Conservation (phyloP, 1,140 invertebrate genomes). For the Drosophila littoralis region DNA sequence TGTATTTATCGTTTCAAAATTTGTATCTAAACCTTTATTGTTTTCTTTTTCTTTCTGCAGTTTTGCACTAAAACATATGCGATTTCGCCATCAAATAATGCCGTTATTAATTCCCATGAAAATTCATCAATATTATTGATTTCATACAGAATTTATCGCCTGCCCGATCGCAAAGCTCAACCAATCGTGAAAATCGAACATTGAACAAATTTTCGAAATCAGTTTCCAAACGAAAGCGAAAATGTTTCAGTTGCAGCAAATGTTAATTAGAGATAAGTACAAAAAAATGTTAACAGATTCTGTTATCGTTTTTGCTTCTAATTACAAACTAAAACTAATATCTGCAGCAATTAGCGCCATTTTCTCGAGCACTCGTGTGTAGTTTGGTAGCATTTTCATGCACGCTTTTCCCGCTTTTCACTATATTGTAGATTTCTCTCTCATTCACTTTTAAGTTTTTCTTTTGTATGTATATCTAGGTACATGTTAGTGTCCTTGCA, state of each 20-base stretch:
- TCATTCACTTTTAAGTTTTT: slow-evolving; percentile 28
- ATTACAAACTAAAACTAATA: slow-evolving; percentile 59
- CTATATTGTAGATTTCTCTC: slow-evolving; percentile 32
- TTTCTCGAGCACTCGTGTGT: slow-evolving; percentile 72
- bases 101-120: slow-evolving; percentile 23
- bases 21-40: slow-evolving; percentile 84
- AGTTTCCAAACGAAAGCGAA: slow-evolving; percentile 15
- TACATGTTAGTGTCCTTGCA: slow-evolving; percentile 81
- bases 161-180: slow-evolving; percentile 39
- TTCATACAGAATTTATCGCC: slow-evolving; percentile 33
- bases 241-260: slow-evolving; percentile 7
- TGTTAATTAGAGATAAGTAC: slow-evolving; percentile 14
- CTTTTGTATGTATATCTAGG: slow-evolving; percentile 79
- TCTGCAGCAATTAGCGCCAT: slow-evolving; percentile 59
- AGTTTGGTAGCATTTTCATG: slow-evolving; percentile 45
- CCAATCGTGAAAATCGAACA: slow-evolving; percentile 9
- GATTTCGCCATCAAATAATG: slow-evolving; percentile 22
- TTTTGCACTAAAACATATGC: slow-evolving; percentile 65
- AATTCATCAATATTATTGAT: slow-evolving; percentile 31
- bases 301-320: slow-evolving; percentile 7
- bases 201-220: slow-evolving; percentile 8
- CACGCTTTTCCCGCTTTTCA: slow-evolving; percentile 10
- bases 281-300: slow-evolving; percentile 35
- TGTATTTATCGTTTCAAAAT: slow-evolving; percentile 84
- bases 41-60: slow-evolving; percentile 74